Evolutionary conservation across 2,797 vertebrate species (phyloP), one percentile per base, ranked within the genome.

Genomic region (Sebastiscus tertius): DNA sequence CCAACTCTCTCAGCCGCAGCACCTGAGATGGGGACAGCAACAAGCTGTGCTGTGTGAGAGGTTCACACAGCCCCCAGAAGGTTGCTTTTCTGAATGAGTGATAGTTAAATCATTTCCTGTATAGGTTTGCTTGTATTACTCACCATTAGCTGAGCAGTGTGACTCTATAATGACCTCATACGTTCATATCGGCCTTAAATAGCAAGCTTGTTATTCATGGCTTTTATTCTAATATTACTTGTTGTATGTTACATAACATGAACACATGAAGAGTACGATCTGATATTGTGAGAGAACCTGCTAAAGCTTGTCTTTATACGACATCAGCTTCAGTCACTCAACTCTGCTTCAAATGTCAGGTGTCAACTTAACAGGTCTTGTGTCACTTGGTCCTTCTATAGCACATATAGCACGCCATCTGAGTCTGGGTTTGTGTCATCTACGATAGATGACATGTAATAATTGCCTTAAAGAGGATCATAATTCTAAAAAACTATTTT

Each of bases 41-140:
- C 74, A 72, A 61, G 77, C 84, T 64, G 65, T 70, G 60, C 61
- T 87, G 66, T 82, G 60, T 70, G 52, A 80, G 60, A 68, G 72
- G 33, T 85, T 80, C 65, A 66, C 75, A 70, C 68, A 39, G 54
- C 18, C 72, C 67, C 26, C 77, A 66, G 69, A 71, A 27, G 72
- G 60, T 79, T 72, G 34, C 14, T 59, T 86, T 84, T 88, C 77
- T 89, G 66, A 89, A 88, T 89, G 86, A 87, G 20, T 67, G 46
- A 74, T 31, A 9, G 49, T 66, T 56, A 24, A n/a, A 36, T 18
- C 2, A 29, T 67, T 75, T 85, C 68, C 73, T 69, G 14, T 66
- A 10, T 66, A 29, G 29, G 31, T 63, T 60, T 26, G 3, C 27
- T 68, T 73, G 26, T 61, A 24, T 70, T 61, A 29, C 26, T 86